phyloP scores from a whole-genome alignment of 1,140 invertebrate genomes.

The Cydia amplana region DNA sequence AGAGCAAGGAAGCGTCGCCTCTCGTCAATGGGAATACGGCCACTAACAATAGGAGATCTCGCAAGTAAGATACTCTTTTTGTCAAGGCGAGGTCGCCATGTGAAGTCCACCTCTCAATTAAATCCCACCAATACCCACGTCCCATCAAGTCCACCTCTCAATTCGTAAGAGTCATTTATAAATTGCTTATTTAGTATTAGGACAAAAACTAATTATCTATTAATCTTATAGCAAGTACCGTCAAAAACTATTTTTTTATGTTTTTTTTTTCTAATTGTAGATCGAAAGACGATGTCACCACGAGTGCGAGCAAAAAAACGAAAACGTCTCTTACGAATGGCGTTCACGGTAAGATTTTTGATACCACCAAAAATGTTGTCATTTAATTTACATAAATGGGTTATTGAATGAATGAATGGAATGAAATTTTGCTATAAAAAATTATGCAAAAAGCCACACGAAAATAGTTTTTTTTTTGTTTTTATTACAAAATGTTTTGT shows the following conservation, averaged over 20 bases:
- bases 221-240: not conserved
- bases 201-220: not conserved
- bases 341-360: constrained; percentile 53
- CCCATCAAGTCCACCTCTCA: not conserved
- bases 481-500: no score
- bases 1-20: constrained; percentile 59
- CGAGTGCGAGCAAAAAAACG: constrained; percentile 50
- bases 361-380: no score
- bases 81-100: not conserved
- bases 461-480: no score
- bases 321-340: constrained; percentile 61
- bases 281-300: constrained; percentile 56
- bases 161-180: no score
- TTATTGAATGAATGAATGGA: no score
- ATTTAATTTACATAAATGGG: no score
- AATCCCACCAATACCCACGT: no score
- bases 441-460: no score
- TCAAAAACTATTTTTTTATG: constrained; percentile 31
- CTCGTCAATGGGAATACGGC: constrained; percentile 46
- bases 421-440: no score
- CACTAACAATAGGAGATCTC: constrained; percentile 42
- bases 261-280: constrained; percentile 44
- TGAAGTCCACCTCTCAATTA: not conserved
- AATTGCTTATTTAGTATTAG: no score
- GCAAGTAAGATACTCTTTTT: constrained; percentile 50